phyloP scores from a whole-genome alignment of 2,113 vertebrate species.

The Lichenostomus cassidix region DNA sequence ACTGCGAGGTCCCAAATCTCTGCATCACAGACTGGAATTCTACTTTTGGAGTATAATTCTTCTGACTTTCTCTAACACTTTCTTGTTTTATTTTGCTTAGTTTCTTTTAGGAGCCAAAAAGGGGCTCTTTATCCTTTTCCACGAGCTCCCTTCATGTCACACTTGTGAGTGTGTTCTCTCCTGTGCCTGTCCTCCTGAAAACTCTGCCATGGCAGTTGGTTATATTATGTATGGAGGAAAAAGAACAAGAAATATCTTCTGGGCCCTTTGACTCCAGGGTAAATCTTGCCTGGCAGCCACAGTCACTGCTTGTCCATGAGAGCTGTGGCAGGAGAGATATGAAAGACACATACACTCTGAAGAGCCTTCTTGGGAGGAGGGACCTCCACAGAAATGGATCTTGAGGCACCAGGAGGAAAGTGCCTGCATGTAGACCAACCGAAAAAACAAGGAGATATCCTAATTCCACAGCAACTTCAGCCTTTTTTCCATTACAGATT shows the following conservation, averaged over 20 bases:
- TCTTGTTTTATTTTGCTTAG: not conserved
- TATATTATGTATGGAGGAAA: not conserved
- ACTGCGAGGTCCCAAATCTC: slow-evolving; percentile 5
- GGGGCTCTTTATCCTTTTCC: not conserved
- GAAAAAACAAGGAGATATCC: not conserved
- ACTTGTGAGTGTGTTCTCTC: not conserved
- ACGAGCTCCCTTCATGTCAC: not conserved
- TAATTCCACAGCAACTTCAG: not conserved
- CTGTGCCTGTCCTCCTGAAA: not conserved
- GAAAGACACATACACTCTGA: not conserved
- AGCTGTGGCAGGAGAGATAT: not conserved
- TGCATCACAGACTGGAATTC: not conserved
- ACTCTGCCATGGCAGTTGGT: rapidly evolving
- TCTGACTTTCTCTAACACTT: not conserved
- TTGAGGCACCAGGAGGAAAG: not conserved
- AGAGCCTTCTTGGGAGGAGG: not conserved
- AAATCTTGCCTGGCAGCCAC: not conserved
- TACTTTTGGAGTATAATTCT: not conserved
- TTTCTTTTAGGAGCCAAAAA: not conserved
- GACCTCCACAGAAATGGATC: not conserved
- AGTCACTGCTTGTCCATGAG: not conserved
- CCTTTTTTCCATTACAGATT: not conserved
- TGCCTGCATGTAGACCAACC: not conserved
- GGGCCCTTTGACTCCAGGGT: not conserved
- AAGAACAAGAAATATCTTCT: not conserved